Base-by-base conservation (phyloP, 2,797 vertebrate species). In the Periophthalmus magnuspinnatus region DNA sequence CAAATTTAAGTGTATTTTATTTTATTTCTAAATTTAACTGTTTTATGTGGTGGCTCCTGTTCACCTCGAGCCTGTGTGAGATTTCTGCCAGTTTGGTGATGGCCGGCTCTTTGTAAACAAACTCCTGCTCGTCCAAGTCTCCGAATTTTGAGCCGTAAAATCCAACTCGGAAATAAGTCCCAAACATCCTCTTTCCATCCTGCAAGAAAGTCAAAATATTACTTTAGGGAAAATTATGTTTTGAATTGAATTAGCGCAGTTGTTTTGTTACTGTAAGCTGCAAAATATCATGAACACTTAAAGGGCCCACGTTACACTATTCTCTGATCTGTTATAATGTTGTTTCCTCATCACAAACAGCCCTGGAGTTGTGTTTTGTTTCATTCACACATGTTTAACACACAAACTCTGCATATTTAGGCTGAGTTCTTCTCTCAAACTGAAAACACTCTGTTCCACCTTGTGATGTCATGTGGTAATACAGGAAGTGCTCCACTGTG, bases 101-200 rank as follows among this genome's bases (percentile, higher is more conserved):
- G 0, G 96, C 96, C 0, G 96, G 96, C 79, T 97, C 96, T 84
- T 97, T 97, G 87, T 97, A 97, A 57, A 97, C 95, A 64, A 97
- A 97, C 84, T 97, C 96, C 71, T 97, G 96, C 70, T 96, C 96
- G 0, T 97, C 96, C 81, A 97, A 88, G 86, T 97, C 96, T 55
- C 95, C 95, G 17, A 96, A 97, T 41, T 90, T 94, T 55, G 90
- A 85, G 16, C 96, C 95, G 0, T 96, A 97, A 92, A 97, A 96
- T 48, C 96, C 95, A 61, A 97, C 96, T 0, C 96, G 93, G 85
- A 97, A 97, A 77, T 97, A 97, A 0, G 96, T 97, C 64, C 96
- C 96, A 60, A 97, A 97, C 86, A 97, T 95, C 9, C 96, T 93
- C 96, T 97, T 99, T 89, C 96, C 96, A 66, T 95, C 93, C 98